A percentile compares a stretch with the other conserved stretches of the same genome.
These are phyloP conservation scores for Mobula birostris DNA, from an alignment of 2,113 vertebrate species.

Conservation along the genomic window DNA sequence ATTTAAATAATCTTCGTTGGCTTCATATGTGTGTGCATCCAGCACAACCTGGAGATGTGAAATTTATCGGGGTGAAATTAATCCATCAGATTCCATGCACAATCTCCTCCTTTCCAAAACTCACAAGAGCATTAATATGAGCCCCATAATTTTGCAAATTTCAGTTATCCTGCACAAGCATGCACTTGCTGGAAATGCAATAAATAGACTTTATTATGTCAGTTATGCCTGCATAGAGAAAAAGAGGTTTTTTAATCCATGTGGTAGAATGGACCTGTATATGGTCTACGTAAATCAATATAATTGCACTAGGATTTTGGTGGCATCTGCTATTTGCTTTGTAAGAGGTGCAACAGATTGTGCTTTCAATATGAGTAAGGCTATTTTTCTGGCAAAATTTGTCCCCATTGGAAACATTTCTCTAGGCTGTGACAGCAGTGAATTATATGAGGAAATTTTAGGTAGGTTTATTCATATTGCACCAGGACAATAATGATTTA, in stretches of 20 bases:
- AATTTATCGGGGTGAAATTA: no score
- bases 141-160: not conserved
- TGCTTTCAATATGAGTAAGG: constrained; percentile 10
- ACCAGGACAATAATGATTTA: not conserved
- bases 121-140: not conserved
- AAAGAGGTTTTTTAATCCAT: not conserved
- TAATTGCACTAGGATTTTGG: constrained; percentile 26
- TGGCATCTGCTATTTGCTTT: constrained; percentile 18
- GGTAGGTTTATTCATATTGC: not conserved
- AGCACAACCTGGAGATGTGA: not conserved
- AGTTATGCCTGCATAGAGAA: not conserved
- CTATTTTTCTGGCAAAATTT: not conserved
- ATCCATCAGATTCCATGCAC: not conserved
- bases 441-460: constrained; percentile 10
- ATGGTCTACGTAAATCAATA: constrained; percentile 12
- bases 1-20: not conserved
- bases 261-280: not conserved
- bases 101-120: not conserved
- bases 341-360: constrained; percentile 23
- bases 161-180: not conserved
- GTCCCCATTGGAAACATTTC: not conserved
- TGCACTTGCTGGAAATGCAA: not conserved
- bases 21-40: no score
- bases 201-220: constrained; percentile 18
- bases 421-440: not conserved